Evolutionary conservation across 2,888 invertebrate genomes (phyloP).

Genomic region (Physocephala rufipes): DNA sequence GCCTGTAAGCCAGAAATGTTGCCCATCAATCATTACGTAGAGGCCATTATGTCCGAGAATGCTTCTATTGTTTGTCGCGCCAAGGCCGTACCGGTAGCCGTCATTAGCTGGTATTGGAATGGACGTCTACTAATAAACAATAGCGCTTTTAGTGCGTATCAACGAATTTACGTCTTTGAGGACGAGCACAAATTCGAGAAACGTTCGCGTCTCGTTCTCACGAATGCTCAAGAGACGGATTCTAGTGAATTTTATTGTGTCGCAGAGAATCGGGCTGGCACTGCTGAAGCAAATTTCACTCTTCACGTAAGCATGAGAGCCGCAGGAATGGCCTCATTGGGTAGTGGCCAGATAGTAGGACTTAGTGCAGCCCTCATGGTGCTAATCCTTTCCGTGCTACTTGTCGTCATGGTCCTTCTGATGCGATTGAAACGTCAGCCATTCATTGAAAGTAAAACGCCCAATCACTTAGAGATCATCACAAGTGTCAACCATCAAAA

Average conservation of each 20-base stretch:
- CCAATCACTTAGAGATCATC: constrained; percentile 77
- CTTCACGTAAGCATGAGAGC: constrained; percentile 81
- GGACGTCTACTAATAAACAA: constrained; percentile 81
- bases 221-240: constrained; percentile 84
- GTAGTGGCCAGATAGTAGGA: constrained; percentile 86
- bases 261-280: constrained; percentile 89
- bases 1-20: constrained; percentile 86
- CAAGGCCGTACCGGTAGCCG: constrained; percentile 82
- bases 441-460: constrained; percentile 79
- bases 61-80: constrained; percentile 85
- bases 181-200: constrained; percentile 71
- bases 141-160: constrained; percentile 80
- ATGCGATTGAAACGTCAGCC: constrained; percentile 79
- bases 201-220: constrained; percentile 78
- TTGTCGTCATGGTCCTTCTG: constrained; percentile 78
- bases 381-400: constrained; percentile 77
- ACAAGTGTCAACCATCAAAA: constrained; percentile 71
- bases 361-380: constrained; percentile 83
- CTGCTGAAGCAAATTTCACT: constrained; percentile 88
- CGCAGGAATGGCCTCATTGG: constrained; percentile 82
- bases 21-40: constrained; percentile 78
- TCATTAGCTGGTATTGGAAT: constrained; percentile 88
- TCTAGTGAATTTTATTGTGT: constrained; percentile 88
- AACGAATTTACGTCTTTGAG: constrained; percentile 79
- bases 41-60: constrained; percentile 83